These are phyloP conservation scores for Parnassius smintheus DNA, from an alignment of 2,888 invertebrate genomes.

Conservation along the genomic window DNA sequence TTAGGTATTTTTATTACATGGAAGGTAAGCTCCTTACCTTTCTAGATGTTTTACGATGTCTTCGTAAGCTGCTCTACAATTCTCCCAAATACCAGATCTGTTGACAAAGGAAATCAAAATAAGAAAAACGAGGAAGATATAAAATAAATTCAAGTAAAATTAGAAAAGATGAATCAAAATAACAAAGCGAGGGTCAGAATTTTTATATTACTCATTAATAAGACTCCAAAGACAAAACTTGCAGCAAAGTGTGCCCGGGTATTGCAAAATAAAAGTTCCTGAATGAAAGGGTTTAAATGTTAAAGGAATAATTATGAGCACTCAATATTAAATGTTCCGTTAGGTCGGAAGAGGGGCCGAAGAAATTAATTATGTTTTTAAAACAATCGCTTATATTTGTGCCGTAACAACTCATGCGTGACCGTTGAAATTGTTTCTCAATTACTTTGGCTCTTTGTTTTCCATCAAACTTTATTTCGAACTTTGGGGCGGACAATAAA, in stretches of 20 bases:
- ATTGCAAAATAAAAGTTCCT: conserved; percentile 61
- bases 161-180: conserved; percentile 40
- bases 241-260: conserved; percentile 54
- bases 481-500: conserved; percentile 12
- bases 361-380: conserved; percentile 79
- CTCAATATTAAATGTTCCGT: conserved; percentile 81
- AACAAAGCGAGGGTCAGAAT: conserved; percentile 31
- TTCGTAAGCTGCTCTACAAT: conserved; percentile 96
- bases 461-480: conserved; percentile 69
- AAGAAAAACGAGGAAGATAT: conserved; percentile 58
- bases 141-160: conserved; percentile 42
- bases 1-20: neutral
- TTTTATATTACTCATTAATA: conserved; percentile 35
- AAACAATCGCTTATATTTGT: conserved; percentile 79
- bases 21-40: conserved; percentile 83
- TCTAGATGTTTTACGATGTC: conserved; percentile 97
- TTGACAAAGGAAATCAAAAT: conserved; percentile 73
- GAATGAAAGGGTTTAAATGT: conserved; percentile 70
- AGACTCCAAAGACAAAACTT: conserved; percentile 49
- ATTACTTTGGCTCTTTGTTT: conserved; percentile 77
- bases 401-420: conserved; percentile 75
- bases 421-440: conserved; percentile 76
- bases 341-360: conserved; percentile 69
- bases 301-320: conserved; percentile 79
- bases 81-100: conserved; percentile 96